phyloP scores from a whole-genome alignment of 2,888 invertebrate genomes.

The Hetaerina titia region DNA sequence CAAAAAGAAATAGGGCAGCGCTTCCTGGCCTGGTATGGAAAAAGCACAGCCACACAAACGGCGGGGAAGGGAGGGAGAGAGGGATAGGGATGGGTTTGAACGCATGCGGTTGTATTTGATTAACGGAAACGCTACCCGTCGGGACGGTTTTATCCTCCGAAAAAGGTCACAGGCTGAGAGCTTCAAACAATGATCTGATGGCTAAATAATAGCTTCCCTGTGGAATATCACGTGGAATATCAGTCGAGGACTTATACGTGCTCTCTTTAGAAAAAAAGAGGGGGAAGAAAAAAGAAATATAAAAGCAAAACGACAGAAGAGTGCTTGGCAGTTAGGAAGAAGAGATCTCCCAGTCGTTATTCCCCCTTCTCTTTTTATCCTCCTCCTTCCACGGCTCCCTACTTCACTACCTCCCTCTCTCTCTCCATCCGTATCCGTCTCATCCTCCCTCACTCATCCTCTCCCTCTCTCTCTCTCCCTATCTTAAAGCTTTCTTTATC shows the following conservation, averaged over 20 bases:
- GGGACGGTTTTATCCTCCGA: background rate
- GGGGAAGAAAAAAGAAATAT: background rate
- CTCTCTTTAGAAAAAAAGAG: background rate
- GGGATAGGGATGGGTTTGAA: background rate
- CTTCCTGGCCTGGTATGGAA: background rate
- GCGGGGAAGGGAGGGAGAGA: background rate
- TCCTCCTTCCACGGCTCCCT: background rate
- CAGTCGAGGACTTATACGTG: background rate
- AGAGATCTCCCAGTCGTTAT: background rate
- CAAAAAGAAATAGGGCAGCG: background rate
- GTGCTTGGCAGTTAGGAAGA: background rate
- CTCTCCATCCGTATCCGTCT: background rate
- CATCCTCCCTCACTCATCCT: background rate
- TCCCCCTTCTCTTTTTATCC: background rate
- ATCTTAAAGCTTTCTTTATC: no score
- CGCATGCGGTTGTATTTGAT: background rate
- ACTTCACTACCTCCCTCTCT: background rate
- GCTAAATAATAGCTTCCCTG: conserved; percentile 4
- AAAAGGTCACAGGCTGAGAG: background rate
- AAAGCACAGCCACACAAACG: background rate
- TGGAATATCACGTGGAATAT: background rate
- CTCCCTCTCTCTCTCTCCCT: background rate
- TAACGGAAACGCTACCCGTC: background rate
- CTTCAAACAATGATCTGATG: conserved; percentile 21
- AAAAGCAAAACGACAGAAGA: background rate